Evolutionary conservation across 2,888 invertebrate genomes (phyloP).

Genomic region (Eudasyphora cyanicolor): DNA sequence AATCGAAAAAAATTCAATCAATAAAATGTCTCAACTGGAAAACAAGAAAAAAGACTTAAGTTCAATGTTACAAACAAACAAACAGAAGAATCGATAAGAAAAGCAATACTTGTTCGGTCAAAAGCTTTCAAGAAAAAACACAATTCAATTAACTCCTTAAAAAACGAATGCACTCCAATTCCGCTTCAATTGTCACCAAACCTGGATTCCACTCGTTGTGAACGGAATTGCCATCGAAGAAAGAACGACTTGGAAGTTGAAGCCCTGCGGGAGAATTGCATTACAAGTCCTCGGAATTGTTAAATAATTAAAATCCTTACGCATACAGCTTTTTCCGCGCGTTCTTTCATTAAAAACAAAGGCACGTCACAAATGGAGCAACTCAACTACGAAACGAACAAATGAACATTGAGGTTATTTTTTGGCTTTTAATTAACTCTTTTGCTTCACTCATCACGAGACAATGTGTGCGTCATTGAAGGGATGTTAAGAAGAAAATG

Average conservation of each 20-base stretch:
- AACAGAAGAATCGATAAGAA: not conserved
- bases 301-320: slow-evolving; percentile 63
- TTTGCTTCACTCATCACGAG: slow-evolving; percentile 6
- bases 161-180: not conserved
- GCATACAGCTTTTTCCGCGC: slow-evolving; percentile 48
- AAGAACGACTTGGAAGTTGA: slow-evolving; percentile 45
- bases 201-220: not conserved
- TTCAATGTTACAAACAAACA: not conserved
- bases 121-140: not conserved
- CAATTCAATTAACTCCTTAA: slow-evolving; percentile 16
- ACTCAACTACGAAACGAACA: not conserved
- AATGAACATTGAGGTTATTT: too few species aligned
- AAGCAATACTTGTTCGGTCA: not conserved
- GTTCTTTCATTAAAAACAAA: slow-evolving; percentile 36
- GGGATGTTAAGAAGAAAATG: slow-evolving; percentile 6
- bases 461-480: not conserved
- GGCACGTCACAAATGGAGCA: not conserved
- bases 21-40: too few species aligned
- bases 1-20: too few species aligned
- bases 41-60: not conserved
- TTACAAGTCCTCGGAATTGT: slow-evolving; percentile 53
- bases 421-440: slow-evolving; percentile 58
- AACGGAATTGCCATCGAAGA: slow-evolving; percentile 31
- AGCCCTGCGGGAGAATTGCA: slow-evolving; percentile 49
- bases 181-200: not conserved